These are phyloP conservation scores for Gobio gobio DNA, from an alignment of 2,113 vertebrate species.

Conservation along the genomic window DNA sequence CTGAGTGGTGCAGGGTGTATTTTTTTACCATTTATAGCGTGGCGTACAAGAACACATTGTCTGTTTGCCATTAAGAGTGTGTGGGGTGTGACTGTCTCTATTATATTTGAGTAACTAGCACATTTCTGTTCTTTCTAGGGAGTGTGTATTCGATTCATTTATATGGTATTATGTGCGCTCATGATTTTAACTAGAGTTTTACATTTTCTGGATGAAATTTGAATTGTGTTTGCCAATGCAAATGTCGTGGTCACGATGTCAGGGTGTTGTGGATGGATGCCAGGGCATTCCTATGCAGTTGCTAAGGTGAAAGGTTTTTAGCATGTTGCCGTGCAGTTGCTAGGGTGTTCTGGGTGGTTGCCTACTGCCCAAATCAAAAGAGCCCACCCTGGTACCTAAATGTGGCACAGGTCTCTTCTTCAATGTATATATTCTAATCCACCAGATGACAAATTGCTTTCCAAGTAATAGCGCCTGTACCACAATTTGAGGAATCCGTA, in stretches of 20 bases:
- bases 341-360: not conserved
- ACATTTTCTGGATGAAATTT: not conserved
- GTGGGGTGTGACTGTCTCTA: not conserved
- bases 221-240: not conserved
- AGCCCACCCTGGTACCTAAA: not conserved
- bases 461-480: not conserved
- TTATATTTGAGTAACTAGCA: not conserved
- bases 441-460: not conserved
- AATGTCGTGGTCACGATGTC: not conserved
- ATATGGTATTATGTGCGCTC: not conserved
- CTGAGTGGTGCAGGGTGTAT: not conserved
- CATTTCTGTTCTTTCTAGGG: not conserved
- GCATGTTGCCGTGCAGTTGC: not conserved
- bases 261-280: not conserved
- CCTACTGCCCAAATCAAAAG: not conserved
- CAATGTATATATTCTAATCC: not conserved
- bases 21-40: not conserved
- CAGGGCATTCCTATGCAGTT: slow-evolving; percentile 13
- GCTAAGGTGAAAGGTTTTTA: not conserved
- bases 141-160: not conserved
- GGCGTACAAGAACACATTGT: slow-evolving; percentile 2
- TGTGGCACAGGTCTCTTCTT: not conserved
- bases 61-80: not conserved
- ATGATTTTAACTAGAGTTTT: not conserved
- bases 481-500: not conserved